Conservation (phyloP, 2,113 vertebrate species). For the Rhinoderma darwinii region DNA sequence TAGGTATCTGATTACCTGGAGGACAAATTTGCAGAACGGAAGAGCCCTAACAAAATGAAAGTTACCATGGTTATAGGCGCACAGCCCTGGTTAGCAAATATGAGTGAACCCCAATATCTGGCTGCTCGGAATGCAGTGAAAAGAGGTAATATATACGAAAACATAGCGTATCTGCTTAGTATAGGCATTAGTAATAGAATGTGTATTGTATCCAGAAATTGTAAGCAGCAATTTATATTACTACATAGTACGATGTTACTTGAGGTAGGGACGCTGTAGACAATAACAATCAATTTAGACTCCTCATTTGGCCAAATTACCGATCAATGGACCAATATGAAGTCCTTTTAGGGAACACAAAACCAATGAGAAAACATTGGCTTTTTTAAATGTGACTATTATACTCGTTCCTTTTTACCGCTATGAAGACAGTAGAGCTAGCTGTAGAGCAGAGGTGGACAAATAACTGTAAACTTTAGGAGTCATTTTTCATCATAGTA, state of each 20-base stretch:
- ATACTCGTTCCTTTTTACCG: no score
- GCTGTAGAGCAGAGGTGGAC: no score
- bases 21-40: constrained; percentile 80
- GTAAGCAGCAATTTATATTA: background rate
- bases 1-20: constrained; percentile 78
- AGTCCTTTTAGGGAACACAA: no score
- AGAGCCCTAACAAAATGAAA: constrained; percentile 84
- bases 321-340: no score
- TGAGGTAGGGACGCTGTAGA: background rate
- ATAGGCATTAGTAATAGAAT: background rate
- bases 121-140: constrained; percentile 83
- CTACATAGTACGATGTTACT: background rate
- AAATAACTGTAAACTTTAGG: no score
- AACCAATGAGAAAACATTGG: no score
- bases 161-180: background rate
- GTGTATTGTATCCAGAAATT: background rate
- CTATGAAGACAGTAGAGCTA: no score
- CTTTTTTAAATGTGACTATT: no score
- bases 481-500: no score
- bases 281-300: background rate
- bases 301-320: no score
- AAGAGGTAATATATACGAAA: constrained; percentile 73
- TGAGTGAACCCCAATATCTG: constrained; percentile 74
- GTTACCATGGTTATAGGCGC: constrained; percentile 80
- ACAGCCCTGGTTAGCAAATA: constrained; percentile 81